Percentiles rank a stretch among this genome's conserved stretches.
phyloP scores from a whole-genome alignment of 2,113 vertebrate genomes.

The Labeo catla region DNA sequence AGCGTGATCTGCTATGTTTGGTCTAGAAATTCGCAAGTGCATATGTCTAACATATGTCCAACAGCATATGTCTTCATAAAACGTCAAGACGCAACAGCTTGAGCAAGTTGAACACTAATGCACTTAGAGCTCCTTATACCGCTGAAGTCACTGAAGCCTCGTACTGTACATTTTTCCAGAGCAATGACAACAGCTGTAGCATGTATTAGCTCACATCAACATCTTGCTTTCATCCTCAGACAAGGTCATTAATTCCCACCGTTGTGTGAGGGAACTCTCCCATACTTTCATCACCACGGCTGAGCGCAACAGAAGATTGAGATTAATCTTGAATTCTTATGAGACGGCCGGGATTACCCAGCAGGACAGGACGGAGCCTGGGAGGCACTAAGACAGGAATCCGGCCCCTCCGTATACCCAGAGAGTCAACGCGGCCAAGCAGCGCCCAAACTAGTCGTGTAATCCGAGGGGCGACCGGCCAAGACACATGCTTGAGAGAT shows the following conservation, averaged over 20 bases:
- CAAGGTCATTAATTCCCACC: constrained; percentile 46
- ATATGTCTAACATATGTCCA: neutral
- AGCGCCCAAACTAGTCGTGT: constrained; percentile 18
- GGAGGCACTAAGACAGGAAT: constrained; percentile 33
- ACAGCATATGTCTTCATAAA: constrained; percentile 11
- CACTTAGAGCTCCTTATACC: neutral
- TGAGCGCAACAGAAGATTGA: constrained; percentile 28
- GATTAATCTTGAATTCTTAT: constrained; percentile 53
- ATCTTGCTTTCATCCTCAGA: constrained; percentile 48
- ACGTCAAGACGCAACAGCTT: constrained; percentile 7
- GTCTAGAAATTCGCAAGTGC: constrained; percentile 4
- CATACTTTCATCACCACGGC: constrained; percentile 47
- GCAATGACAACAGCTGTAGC: constrained; percentile 14
- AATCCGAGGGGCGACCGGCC: constrained; percentile 36
- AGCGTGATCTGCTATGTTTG: constrained; percentile 14
- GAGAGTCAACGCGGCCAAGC: constrained; percentile 6
- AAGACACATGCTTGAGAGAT: constrained; percentile 34
- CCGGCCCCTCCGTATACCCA: neutral
- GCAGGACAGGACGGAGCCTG: constrained; percentile 31
- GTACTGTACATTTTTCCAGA: neutral
- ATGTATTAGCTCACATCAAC: constrained; percentile 1
- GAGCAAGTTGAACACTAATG: neutral
- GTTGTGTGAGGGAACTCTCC: constrained; percentile 45
- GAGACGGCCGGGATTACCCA: constrained; percentile 51
- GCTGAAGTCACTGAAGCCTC: neutral